phyloP scores from a whole-genome alignment of 2,888 invertebrate genomes.

The Meteorus colon region DNA sequence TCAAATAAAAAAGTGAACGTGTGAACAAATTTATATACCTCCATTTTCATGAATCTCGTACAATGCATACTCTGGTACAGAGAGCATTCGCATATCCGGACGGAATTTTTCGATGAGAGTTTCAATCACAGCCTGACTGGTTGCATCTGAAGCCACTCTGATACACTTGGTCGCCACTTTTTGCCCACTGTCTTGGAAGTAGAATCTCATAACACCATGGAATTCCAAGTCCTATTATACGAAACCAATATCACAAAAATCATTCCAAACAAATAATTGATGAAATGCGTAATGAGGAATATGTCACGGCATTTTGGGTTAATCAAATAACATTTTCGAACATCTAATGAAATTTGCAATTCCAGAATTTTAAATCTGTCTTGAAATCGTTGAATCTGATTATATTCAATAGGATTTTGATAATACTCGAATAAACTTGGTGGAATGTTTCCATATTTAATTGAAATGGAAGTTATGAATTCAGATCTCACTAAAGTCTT shows the following conservation, averaged over 20 bases:
- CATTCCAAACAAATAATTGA: not conserved
- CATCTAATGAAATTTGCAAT: no score
- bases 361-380: no score
- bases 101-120: conserved; percentile 99
- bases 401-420: no score
- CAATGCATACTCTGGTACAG: conserved; percentile 79
- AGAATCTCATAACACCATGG: conserved; percentile 99
- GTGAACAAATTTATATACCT: conserved; percentile 71
- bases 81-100: conserved; percentile 98
- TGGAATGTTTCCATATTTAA: no score
- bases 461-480: no score
- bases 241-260: conserved; percentile 24
- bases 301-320: no score
- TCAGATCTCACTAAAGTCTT: no score
- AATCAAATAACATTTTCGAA: no score
- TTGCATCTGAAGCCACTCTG: conserved; percentile 96
- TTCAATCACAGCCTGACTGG: conserved; percentile 96
- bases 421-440: no score
- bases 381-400: no score
- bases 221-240: conserved; percentile 91
- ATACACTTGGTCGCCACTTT: conserved; percentile 99
- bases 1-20: not conserved
- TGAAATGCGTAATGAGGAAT: no score
- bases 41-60: conserved; percentile 85
- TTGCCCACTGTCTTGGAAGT: conserved; percentile 98